Evolutionary conservation across 2,797 vertebrate genomes (phyloP).

Genomic region (Botia almorhae): DNA sequence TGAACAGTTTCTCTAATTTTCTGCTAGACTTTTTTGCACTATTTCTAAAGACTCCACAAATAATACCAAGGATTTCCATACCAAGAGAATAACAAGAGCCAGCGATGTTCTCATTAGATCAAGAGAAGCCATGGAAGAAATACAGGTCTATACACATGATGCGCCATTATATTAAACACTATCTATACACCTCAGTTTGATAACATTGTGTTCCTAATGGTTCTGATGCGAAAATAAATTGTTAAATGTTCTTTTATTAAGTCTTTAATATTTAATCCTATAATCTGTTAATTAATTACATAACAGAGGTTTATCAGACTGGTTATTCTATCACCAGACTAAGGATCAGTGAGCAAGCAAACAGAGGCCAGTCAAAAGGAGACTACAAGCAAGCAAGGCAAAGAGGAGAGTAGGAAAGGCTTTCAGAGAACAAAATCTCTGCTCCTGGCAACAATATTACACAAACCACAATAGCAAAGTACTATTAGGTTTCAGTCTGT

Average conservation of each 20-base stretch:
- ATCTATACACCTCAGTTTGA: conserved; percentile 9
- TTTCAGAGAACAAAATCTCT: conserved; percentile 62
- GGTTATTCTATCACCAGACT: not conserved
- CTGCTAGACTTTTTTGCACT: not conserved
- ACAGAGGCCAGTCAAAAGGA: conserved; percentile 9
- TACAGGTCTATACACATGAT: not conserved
- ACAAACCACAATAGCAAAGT: conserved; percentile 62
- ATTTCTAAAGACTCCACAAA: conserved; percentile 9
- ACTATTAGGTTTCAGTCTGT: conserved; percentile 69
- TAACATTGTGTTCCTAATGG: conserved; percentile 13
- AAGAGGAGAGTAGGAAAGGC: conserved; percentile 70
- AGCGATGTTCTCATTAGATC: not conserved
- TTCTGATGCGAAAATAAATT: not conserved
- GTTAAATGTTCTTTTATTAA: conserved; percentile 3
- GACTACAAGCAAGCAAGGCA: conserved; percentile 17
- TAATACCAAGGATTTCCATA: conserved; percentile 1
- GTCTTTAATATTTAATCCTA: conserved; percentile 17
- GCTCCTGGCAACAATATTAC: conserved; percentile 68
- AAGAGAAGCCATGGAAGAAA: not conserved
- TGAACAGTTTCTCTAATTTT: not conserved
- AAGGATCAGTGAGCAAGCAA: conserved; percentile 20
- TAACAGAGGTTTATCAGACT: conserved; percentile 19
- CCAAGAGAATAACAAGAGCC: too few relatives aligned
- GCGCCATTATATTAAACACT: conserved; percentile 7
- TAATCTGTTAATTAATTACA: conserved; percentile 33